Conservation (phyloP, 2,888 invertebrate species). For the Magallana nippona region DNA sequence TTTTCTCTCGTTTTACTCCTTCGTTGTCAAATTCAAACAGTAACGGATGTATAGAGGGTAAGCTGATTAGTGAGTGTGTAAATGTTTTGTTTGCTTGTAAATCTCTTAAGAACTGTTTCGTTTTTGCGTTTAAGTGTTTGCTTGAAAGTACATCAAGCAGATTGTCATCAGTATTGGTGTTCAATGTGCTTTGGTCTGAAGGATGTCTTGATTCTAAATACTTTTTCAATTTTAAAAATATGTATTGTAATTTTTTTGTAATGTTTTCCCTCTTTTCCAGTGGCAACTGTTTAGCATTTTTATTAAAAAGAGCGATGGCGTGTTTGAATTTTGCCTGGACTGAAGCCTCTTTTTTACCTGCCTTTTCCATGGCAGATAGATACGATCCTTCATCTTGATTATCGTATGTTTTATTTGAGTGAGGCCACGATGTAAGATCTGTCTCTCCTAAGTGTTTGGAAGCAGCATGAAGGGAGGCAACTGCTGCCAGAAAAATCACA, state of each 20-base stretch:
- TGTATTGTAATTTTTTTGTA: neutral
- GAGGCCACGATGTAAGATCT: neutral
- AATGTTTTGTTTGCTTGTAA: neutral
- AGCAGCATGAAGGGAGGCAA: neutral
- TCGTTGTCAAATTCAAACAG: conserved; percentile 18
- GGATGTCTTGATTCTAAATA: too few species aligned
- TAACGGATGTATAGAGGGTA: neutral
- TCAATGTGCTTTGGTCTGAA: too few species aligned
- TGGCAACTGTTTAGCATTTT: neutral
- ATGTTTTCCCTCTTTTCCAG: neutral
- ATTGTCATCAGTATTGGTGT: neutral
- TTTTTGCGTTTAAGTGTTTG: neutral
- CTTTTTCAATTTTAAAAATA: neutral
- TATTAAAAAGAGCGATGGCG: neutral
- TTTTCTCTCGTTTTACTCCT: neutral
- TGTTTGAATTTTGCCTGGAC: neutral
- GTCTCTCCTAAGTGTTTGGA: conserved; percentile 9
- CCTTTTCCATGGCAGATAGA: neutral
- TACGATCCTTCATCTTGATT: neutral
- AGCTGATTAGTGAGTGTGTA: neutral
- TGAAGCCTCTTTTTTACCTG: neutral
- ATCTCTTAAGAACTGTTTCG: neutral
- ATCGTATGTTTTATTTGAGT: neutral
- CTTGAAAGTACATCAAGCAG: neutral
- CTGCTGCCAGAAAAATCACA: neutral